Conservation (phyloP, 1,140 invertebrate species). For the Vanessa tameamea region DNA sequence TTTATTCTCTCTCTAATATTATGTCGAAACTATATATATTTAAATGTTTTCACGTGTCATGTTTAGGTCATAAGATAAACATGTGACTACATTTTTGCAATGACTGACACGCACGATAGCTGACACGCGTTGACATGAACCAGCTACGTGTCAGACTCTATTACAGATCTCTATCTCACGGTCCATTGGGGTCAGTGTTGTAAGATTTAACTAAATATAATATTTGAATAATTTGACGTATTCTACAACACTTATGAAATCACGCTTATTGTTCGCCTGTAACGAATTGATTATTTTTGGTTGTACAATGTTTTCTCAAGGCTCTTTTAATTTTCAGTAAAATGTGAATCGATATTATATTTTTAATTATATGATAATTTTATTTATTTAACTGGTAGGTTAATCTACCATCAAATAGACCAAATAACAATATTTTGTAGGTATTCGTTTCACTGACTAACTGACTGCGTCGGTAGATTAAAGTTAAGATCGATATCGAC, state of each 20-base stretch:
- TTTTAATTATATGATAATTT: too few relatives aligned
- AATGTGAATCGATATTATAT: too few relatives aligned
- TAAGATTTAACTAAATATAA: conserved; percentile 5
- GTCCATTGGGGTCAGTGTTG: conserved; percentile 2
- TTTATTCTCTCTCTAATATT: too few relatives aligned
- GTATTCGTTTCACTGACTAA: too few relatives aligned
- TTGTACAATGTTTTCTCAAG: background rate
- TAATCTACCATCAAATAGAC: too few relatives aligned
- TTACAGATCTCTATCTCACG: conserved; percentile 22
- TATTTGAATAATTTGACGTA: background rate
- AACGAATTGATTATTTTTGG: background rate
- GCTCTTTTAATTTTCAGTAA: too few relatives aligned
- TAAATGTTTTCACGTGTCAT: background rate
- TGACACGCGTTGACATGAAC: conserved; percentile 15
- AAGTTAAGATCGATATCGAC: too few relatives aligned
- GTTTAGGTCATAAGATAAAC: background rate
- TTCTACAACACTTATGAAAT: background rate
- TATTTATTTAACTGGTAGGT: too few relatives aligned
- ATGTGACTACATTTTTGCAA: conserved; percentile 16
- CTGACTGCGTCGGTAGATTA: too few relatives aligned
- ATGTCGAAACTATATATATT: too few relatives aligned
- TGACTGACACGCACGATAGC: conserved; percentile 14
- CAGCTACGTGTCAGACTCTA: conserved; percentile 12
- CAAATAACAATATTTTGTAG: too few relatives aligned
- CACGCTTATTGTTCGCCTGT: background rate